Base-by-base conservation (phyloP, 2,113 vertebrate genomes). In the Xyrauchen texanus region DNA sequence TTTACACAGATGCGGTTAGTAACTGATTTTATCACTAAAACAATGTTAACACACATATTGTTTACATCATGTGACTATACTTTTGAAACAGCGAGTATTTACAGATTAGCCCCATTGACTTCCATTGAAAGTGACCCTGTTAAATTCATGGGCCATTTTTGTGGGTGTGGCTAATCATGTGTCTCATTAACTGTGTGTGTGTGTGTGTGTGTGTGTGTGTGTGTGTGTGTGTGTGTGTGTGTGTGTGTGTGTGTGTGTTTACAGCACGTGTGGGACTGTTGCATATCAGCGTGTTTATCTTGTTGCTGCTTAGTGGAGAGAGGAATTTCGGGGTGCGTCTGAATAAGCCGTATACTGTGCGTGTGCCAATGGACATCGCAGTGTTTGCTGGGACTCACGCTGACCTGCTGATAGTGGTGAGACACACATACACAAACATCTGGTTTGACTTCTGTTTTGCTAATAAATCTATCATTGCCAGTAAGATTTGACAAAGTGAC, bases 371-470 rank as follows among this genome's bases (percentile, higher is more conserved):
- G 96, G 98, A 99, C 88, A 97, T 99, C 85, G 96, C 97, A 0
- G 98, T 99, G 81, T 99, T 99, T 88, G 98, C 97, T 0, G 98
- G 98, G 64, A 99, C 97, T n/a, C 97, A 99, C 0, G 98, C 96
- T 0, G 98, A 99, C 86, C 93, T 99, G 83, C 98, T 99, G 12
- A 96, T 99, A 67, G 94, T 99, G 90, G 98, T 98, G 90, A 96
- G 95, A 44, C 6, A 4, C 10, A 47, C 8, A n/a, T 0, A 49
- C 45, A 10, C n/a, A 34, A 34, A 58, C 13, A 58, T 49, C 47
- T 49, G 8, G 47, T 49, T 34, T 34, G 21, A 34, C 21, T 34
- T 34, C 1, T 34, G 21, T 34, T 34, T 34, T 34, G 21, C 21
- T 34, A 34, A 34, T 34, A 34, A 34, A 34, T 34, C 21, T 34